These are phyloP conservation scores for Chiloscyllium punctatum DNA, from an alignment of 2,797 vertebrate species.

Conservation along the genomic window DNA sequence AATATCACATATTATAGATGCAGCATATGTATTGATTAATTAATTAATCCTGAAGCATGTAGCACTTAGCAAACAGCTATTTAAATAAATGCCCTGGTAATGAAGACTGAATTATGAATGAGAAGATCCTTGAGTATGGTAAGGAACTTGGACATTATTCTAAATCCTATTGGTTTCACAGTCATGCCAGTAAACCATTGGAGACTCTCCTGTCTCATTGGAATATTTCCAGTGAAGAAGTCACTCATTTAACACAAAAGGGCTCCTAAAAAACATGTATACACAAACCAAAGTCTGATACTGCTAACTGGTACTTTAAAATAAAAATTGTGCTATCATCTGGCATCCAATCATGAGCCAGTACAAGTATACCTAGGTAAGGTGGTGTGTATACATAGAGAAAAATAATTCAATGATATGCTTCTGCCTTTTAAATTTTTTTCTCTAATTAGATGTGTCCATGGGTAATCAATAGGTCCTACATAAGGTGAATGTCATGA, in stretches of 20 bases:
- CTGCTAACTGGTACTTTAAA: background rate
- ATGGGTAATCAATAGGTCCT: background rate
- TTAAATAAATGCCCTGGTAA: background rate
- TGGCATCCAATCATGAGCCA: background rate
- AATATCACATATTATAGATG: background rate
- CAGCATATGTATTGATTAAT: background rate
- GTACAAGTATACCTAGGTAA: background rate
- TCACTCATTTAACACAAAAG: background rate
- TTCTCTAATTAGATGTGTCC: background rate
- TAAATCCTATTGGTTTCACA: background rate
- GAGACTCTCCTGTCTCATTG: background rate
- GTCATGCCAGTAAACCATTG: no score
- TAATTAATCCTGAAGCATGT: background rate
- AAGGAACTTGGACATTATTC: background rate
- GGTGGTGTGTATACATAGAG: background rate
- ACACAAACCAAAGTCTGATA: background rate
- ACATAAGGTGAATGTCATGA: background rate
- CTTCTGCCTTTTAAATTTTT: background rate
- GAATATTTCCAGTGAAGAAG: background rate
- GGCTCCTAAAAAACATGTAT: background rate
- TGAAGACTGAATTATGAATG: slow-evolving; percentile 19
- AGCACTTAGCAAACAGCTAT: background rate
- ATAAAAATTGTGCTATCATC: slow-evolving; percentile 1
- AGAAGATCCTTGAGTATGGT: background rate
- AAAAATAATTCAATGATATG: background rate